Conservation (phyloP, 2,888 invertebrate genomes). For the Drosophila flavopinicola region DNA sequence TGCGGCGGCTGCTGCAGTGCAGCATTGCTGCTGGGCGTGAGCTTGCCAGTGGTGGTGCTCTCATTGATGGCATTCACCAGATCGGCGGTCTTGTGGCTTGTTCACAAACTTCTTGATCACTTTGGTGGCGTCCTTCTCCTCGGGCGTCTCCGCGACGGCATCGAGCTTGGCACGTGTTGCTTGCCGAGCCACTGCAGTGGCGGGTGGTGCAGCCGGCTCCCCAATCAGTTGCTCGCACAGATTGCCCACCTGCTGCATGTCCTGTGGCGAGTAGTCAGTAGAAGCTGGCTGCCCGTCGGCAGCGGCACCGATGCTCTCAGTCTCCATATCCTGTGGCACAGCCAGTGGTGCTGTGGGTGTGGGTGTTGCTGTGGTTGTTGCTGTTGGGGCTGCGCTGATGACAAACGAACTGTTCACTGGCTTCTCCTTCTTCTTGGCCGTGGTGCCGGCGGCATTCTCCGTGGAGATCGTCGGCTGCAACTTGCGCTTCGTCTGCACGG, state of each 20-base stretch:
- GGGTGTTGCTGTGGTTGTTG: constrained; percentile 34
- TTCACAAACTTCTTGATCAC: constrained; percentile 84
- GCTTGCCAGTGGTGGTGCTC: constrained; percentile 51
- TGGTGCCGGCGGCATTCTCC: constrained; percentile 86
- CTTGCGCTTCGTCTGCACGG: constrained; percentile 89
- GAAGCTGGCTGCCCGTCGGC: constrained; percentile 48
- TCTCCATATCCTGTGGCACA: constrained; percentile 70
- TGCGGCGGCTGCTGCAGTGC: constrained; percentile 12
- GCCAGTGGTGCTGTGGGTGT: constrained; percentile 24
- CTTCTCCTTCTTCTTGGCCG: constrained; percentile 89
- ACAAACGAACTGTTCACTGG: constrained; percentile 76
- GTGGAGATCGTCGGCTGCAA: constrained; percentile 91
- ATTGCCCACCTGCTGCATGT: constrained; percentile 80
- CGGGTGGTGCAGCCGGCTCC: constrained; percentile 18
- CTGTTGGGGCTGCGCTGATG: constrained; percentile 50
- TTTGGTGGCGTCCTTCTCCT: constrained; percentile 83
- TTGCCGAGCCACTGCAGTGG: constrained; percentile 53
- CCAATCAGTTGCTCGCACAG: constrained; percentile 82
- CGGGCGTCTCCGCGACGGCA: constrained; percentile 79
- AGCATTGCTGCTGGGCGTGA: constrained; percentile 12
- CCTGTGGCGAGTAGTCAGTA: constrained; percentile 68
- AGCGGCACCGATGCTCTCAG: constrained; percentile 59
- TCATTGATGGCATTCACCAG: constrained; percentile 83
- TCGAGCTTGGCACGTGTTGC: constrained; percentile 76
- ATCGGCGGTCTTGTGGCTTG: constrained; percentile 84